These are phyloP conservation scores for Agrypnus murinus DNA, from an alignment of 2,888 invertebrate genomes.

Conservation along the genomic window DNA sequence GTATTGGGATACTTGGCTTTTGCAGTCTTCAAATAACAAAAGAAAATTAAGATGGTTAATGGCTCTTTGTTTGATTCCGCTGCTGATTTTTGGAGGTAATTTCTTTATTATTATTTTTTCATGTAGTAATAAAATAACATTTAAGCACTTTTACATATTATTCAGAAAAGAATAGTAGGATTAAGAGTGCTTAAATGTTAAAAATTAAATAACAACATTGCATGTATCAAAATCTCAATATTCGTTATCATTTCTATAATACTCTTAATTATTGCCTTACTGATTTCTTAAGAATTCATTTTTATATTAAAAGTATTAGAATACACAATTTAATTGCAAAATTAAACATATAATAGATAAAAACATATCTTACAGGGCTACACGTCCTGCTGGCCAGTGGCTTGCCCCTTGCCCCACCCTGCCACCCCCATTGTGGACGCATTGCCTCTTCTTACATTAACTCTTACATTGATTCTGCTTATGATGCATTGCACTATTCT, in stretches of 20 bases:
- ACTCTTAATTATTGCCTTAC: too few species aligned
- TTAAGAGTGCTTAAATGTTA: too few species aligned
- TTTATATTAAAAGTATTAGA: too few species aligned
- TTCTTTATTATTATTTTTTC: too few species aligned
- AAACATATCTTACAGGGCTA: constrained; percentile 67
- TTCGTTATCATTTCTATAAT: too few species aligned
- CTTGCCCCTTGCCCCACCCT: constrained; percentile 69
- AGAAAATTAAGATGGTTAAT: constrained; percentile 60
- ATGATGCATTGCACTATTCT: constrained; percentile 54
- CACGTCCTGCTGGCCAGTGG: constrained; percentile 69
- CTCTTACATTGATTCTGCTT: constrained; percentile 60
- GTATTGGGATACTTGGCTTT: constrained; percentile 68
- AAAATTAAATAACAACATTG: too few species aligned
- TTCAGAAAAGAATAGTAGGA: too few species aligned
- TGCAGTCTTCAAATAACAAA: constrained; percentile 52
- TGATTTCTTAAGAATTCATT: too few species aligned
- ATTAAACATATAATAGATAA: background rate
- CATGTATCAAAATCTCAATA: too few species aligned
- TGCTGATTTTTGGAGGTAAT: constrained; percentile 76
- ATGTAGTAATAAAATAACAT: too few species aligned
- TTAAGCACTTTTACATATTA: too few species aligned
- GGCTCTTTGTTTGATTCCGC: constrained; percentile 72
- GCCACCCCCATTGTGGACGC: constrained; percentile 70
- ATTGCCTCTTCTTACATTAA: constrained; percentile 65
- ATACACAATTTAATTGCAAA: too few species aligned